Evolutionary conservation across 2,113 vertebrate genomes (phyloP).

Genomic region (Maccullochella peelii): DNA sequence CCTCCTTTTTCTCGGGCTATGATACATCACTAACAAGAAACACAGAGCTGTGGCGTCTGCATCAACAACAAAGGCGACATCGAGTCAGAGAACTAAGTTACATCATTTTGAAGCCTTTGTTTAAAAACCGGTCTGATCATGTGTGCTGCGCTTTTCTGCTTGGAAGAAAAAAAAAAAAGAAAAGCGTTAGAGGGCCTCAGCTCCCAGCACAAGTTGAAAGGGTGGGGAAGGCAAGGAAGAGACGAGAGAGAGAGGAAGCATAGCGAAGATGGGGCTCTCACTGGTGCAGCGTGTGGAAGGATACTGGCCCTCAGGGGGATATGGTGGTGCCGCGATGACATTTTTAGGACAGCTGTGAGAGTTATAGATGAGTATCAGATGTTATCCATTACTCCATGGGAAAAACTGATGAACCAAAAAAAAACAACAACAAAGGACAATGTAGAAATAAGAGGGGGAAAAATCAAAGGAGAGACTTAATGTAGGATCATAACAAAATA

Average conservation of each 20-base stretch:
- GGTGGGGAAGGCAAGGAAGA: slow-evolving; percentile 39
- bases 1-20: slow-evolving; percentile 2
- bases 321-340: slow-evolving; percentile 75
- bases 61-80: slow-evolving; percentile 61
- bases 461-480: slow-evolving; percentile 49
- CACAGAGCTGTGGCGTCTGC: slow-evolving; percentile 19
- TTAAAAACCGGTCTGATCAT: slow-evolving; percentile 60
- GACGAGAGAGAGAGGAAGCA: slow-evolving; percentile 25
- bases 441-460: neutral
- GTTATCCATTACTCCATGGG: slow-evolving; percentile 73
- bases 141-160: slow-evolving; percentile 12
- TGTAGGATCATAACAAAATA: slow-evolving; percentile 38
- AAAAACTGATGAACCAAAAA: slow-evolving; percentile 59
- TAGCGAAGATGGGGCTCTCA: slow-evolving; percentile 49
- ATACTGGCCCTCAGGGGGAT: slow-evolving; percentile 76
- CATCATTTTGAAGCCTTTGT: slow-evolving; percentile 72
- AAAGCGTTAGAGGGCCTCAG: slow-evolving; percentile 47
- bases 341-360: slow-evolving; percentile 84
- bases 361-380: slow-evolving; percentile 85
- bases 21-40: slow-evolving; percentile 47
- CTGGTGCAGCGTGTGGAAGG: slow-evolving; percentile 61
- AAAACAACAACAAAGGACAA: slow-evolving; percentile 44
- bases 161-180: neutral
- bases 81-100: slow-evolving; percentile 59
- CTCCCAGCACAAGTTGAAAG: slow-evolving; percentile 69